These are phyloP conservation scores for Tipula vernalis DNA, from an alignment of 2,888 invertebrate species.

Conservation along the genomic window DNA sequence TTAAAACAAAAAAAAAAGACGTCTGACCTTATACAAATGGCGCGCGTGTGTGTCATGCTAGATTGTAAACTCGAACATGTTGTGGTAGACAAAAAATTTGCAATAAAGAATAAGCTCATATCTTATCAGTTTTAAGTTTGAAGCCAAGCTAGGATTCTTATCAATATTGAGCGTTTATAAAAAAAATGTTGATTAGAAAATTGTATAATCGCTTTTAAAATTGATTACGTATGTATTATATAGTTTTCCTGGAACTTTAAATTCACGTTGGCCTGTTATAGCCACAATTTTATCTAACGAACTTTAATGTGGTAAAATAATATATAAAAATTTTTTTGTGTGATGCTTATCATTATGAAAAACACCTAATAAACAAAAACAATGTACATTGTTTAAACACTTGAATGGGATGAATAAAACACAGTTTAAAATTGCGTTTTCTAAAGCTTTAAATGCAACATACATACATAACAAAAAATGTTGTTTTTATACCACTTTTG, in stretches of 20 bases:
- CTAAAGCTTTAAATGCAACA: neutral
- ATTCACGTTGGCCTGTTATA: neutral
- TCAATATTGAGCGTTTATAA: neutral
- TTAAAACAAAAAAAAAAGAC: too few relatives aligned
- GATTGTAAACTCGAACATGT: neutral
- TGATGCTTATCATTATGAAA: neutral
- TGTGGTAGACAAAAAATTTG: neutral
- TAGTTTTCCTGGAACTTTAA: neutral
- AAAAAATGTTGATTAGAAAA: neutral
- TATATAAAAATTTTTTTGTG: neutral
- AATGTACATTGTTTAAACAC: neutral
- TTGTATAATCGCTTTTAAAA: neutral
- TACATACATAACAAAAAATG: neutral
- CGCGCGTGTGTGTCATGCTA: neutral
- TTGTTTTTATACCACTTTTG: neutral
- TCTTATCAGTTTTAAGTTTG: neutral
- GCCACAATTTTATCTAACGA: neutral
- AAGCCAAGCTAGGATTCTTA: neutral
- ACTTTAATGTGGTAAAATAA: neutral
- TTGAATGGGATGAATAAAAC: neutral
- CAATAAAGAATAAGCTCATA: neutral
- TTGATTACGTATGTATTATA: neutral
- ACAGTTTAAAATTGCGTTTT: neutral
- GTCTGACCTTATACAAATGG: neutral
- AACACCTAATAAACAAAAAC: neutral